Base-by-base conservation (phyloP, 2,113 vertebrate genomes). In the Elachura formosa region DNA sequence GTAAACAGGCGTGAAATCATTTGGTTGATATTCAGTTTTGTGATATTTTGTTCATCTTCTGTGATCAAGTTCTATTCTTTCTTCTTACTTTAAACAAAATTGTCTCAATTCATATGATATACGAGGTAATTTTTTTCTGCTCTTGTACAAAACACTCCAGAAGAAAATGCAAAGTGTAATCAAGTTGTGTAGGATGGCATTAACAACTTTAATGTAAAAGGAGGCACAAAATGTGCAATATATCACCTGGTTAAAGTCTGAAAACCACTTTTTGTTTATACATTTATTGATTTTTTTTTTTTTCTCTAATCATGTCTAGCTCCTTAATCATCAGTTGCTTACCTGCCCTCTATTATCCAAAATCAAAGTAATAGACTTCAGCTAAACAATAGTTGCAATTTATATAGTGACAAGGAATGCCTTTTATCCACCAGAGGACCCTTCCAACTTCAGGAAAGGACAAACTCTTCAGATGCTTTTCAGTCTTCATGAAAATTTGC, bases 231-330 rank as follows among this genome's bases (percentile, higher is more conserved):
- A 82, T 66, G 72, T 87, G 72, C 45, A 82, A 54, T 34, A 66
- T 89, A 96, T 95, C 92, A 94, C 64, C 64, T 68, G 48, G 87
- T 97, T 91, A 61, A 87, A 94, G 82, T 75, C 77, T 89, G 73
- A 93, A 96, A 96, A 36, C 46, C 2, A 61, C 77, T 94, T 95
- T 96, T 94, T 96, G 78, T 97, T 97, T 96, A 87, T 94, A 85
- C 68, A 89, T 54, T 59, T 96, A 97, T 94, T 96, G 95, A 97
- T 96, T 97, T 89, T 92, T 83, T 89, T 92, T 83, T 77, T 89
- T 85, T 87, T 86, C 74, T 94, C 66, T 96, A 93, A 95, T 96
- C 82, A 94, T 77, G 76, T 96, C 83, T 90, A 43, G 29, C 63
- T 93, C 71, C 77, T 96, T 90, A 95, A 78, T 95, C 51, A 81